Percentiles rank a stretch among this genome's conserved stretches.
Evolutionary conservation across 2,113 vertebrate species (phyloP).

Genomic region (Circaetus gallicus): DNA sequence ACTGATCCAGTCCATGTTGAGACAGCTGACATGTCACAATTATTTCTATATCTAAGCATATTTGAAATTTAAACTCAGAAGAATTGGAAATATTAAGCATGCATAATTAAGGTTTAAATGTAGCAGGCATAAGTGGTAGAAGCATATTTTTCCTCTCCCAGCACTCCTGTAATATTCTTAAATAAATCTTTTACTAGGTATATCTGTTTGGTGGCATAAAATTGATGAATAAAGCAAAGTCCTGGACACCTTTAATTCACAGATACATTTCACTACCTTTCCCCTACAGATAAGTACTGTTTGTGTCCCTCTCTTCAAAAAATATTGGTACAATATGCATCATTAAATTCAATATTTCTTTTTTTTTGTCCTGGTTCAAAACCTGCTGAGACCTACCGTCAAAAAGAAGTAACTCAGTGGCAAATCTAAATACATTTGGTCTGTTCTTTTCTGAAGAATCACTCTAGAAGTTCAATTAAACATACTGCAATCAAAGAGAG

Average conservation of each 20-base stretch:
- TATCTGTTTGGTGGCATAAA: background rate
- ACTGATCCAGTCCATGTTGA: background rate
- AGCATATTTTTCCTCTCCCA: background rate
- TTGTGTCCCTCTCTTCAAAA: background rate
- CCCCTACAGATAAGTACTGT: background rate
- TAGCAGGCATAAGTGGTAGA: background rate
- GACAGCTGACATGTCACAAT: background rate
- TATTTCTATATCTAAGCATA: slow-evolving; percentile 10
- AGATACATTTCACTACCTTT: background rate
- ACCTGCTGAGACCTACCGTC: background rate
- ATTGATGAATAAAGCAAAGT: background rate
- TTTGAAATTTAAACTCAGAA: slow-evolving; percentile 42
- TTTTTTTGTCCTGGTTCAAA: background rate
- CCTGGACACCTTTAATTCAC: background rate
- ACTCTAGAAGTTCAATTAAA: slow-evolving; percentile 42
- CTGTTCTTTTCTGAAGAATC: slow-evolving; percentile 25
- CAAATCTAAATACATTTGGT: slow-evolving; percentile 12
- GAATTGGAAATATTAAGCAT: slow-evolving; percentile 7
- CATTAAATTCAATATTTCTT: background rate
- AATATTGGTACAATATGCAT: background rate
- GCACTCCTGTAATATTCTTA: background rate
- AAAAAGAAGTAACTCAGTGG: background rate
- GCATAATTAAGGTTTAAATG: slow-evolving; percentile 37
- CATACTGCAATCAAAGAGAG: background rate
- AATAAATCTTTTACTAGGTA: background rate